phyloP scores from a whole-genome alignment of 2,888 invertebrate species.

The Branchinecta sandiegonensis region DNA sequence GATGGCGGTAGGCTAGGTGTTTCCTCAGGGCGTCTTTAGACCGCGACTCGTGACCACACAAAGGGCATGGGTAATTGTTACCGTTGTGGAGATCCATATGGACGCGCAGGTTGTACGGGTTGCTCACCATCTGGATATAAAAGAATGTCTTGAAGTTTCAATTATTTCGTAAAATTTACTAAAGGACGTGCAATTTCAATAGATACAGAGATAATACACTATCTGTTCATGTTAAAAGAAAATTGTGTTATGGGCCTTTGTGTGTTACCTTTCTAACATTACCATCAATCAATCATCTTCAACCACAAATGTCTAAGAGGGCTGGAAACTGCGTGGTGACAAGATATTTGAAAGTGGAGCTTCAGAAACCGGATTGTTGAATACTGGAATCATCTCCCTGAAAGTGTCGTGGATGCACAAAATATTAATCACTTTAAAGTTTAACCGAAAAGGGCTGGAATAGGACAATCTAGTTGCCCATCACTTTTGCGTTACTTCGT shows the following conservation, averaged over 20 bases:
- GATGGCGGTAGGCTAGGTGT: constrained; percentile 70
- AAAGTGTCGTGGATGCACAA: no score
- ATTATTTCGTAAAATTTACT: no score
- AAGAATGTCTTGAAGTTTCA: no score
- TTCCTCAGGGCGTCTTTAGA: constrained; percentile 73
- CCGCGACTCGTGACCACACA: constrained; percentile 71
- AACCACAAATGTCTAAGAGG: neutral
- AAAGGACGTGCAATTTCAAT: no score
- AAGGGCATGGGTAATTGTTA: constrained; percentile 68
- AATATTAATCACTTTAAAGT: no score
- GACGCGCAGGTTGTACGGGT: constrained; percentile 33
- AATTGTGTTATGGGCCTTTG: no score
- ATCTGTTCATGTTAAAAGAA: no score
- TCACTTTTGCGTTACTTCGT: no score
- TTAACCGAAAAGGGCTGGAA: no score
- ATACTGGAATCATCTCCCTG: no score
- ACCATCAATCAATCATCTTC: neutral
- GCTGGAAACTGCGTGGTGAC: neutral
- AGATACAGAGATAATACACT: no score
- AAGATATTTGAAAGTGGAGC: neutral
- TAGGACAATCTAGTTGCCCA: no score
- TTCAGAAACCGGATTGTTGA: neutral
- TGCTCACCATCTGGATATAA: neutral
- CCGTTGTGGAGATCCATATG: constrained; percentile 84
- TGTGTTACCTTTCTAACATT: neutral